These are phyloP conservation scores for Ellobium chinense DNA, from an alignment of 2,888 invertebrate species.

Conservation along the genomic window DNA sequence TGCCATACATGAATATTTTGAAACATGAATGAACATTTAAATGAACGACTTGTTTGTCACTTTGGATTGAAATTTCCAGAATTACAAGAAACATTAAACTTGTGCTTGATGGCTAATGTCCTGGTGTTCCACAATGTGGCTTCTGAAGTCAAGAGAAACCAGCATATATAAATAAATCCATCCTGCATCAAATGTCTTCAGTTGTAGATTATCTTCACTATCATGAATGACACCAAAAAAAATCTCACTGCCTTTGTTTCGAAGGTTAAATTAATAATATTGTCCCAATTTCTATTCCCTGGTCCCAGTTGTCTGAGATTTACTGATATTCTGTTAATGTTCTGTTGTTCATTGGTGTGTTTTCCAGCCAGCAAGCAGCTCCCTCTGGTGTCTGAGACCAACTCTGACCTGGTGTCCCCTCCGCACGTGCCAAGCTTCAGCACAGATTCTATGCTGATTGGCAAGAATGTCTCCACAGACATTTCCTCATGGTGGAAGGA, in stretches of 20 bases:
- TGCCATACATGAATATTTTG: not conserved
- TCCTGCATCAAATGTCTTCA: not conserved
- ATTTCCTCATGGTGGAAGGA: constrained; percentile 70
- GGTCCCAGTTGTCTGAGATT: too few species aligned
- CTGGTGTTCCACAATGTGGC: not conserved
- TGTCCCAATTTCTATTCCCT: too few species aligned
- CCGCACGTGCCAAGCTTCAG: constrained; percentile 52
- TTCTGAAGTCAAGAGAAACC: not conserved
- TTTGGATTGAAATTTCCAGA: not conserved
- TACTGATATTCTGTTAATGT: too few species aligned
- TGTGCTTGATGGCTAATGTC: not conserved
- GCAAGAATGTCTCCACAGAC: constrained; percentile 66
- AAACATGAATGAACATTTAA: not conserved
- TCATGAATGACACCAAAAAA: too few species aligned
- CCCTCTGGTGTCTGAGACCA: constrained; percentile 59
- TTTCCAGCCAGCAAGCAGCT: constrained; percentile 63
- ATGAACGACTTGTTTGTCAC: not conserved
- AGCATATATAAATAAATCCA: not conserved
- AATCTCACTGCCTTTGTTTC: too few species aligned
- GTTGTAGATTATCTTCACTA: too few species aligned
- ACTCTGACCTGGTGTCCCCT: constrained; percentile 52
- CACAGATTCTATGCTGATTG: constrained; percentile 61
- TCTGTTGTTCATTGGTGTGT: not conserved
- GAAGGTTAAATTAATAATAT: too few species aligned
- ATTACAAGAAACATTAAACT: too few species aligned